Percentiles rank a stretch among this genome's conserved stretches.
Conservation (phyloP, 2,888 invertebrate species). For the Globia sparganii region DNA sequence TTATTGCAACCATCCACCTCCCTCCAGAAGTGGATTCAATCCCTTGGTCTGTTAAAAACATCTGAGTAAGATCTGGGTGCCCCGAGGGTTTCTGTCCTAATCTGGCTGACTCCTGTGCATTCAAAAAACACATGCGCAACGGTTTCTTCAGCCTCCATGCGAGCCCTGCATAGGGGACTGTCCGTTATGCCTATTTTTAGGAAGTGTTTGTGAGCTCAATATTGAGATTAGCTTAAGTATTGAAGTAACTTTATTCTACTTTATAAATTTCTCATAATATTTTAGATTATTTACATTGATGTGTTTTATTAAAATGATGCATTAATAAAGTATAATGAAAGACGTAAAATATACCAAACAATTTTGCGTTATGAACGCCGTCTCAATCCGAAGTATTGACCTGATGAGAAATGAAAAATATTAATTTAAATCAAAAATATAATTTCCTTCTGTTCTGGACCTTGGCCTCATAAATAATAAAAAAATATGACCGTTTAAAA, state of each 20-base stretch:
- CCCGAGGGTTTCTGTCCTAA: neutral
- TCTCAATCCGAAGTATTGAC: constrained; percentile 9
- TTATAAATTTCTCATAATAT: neutral
- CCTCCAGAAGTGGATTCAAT: too few relatives aligned
- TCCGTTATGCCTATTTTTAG: neutral
- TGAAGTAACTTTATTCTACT: neutral
- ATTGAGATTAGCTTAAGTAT: neutral
- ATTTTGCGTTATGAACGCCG: neutral
- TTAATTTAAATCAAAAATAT: constrained; percentile 53
- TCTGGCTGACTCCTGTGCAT: neutral
- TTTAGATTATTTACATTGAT: neutral
- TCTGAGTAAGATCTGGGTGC: neutral
- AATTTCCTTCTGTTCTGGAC: constrained; percentile 50
- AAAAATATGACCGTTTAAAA: constrained; percentile 53
- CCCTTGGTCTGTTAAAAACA: too few relatives aligned
- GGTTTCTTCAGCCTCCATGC: neutral
- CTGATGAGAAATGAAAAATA: constrained; percentile 41
- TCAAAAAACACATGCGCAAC: neutral
- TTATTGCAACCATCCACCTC: neutral
- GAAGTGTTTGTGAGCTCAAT: too few relatives aligned
- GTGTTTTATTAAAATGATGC: neutral
- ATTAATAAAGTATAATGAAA: neutral
- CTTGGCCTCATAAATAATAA: constrained; percentile 56
- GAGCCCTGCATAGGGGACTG: neutral
- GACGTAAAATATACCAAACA: neutral